Evolutionary conservation across 2,888 invertebrate species (phyloP), one percentile per base, ranked within the genome.

Genomic region (Drosophila maculinotata): DNA sequence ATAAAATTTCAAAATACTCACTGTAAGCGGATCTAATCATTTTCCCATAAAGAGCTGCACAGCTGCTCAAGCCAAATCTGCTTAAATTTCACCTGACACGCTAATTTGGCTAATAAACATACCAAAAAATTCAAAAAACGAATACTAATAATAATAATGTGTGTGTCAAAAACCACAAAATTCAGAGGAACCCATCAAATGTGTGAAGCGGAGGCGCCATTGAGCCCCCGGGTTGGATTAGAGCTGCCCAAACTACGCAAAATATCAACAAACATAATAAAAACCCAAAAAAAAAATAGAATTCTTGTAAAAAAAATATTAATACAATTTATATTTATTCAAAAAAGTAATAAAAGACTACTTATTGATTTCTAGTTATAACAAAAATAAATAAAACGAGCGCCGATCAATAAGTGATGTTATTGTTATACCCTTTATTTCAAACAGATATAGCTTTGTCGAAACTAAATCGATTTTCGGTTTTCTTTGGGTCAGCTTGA

Each of bases 81-180:
- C 86, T 82, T 82, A 82, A 82, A 83, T 84, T 83, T 83, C 83
- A 86, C 83, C 75, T 79, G 77, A 85, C 68, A 77, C 87, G 86
- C 87, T 83, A 83, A 83, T 83, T 86, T 81, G 87, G 81, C 87
- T 52, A 78, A 83, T 83, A 83, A 83, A 83, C 83, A 83, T 56
- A 45, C 63, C 62, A 58, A 36, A 51, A 48, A 41, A 36, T 28
- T 31, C 30, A 39, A 36, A 28, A 47, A 36, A 20, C n/a, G 20
- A 58, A 56, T 53, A 53, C 48, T 9, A 30, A 38, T 51, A 69
- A 51, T 9, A 51, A 59, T 57, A 58, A 57, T 53, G 58, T 67
- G 47, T 30, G 47, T 38, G 33, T 60, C 26, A 38, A 54, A 54
- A 76, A 66, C 49, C 76, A 70, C 69, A 56, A 76, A 83, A 66